Evolutionary conservation across 2,113 vertebrate species (phyloP), one percentile per base, ranked within the genome.

Genomic region (Nibea albiflora): DNA sequence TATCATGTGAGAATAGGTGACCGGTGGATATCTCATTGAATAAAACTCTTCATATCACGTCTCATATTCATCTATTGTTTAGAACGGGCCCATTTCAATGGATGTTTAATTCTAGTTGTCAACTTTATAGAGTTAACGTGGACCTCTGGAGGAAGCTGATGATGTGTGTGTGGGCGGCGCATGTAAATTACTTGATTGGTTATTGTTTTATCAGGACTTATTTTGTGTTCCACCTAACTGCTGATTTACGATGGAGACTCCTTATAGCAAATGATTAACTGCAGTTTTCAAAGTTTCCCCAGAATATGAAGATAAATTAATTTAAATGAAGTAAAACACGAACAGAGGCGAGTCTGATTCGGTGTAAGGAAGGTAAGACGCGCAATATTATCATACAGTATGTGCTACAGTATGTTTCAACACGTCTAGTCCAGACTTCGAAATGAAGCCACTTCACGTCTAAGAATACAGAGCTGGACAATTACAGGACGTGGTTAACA

Each of bases 101-200:
- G 47, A 28, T 44, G 49, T 68, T 87, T 80, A 67, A 47, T 70
- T 52, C 15, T 4, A 42, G 35, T 20, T 65, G 47, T 76, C 71
- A 78, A 54, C 49, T 78, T 67, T 63, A 56, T 67, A 3, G 78
- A 83, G 80, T 66, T 50, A 82, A 61, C 46, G 22, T 53, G 57
- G 53, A 60, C n/a, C 50, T 80, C 56, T 31, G 16, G 67, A 78
- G 71, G 78, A 80, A 62, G 70, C 60, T 62, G 76, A 63, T 62
- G 68, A 60, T 52, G 65, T 81, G 89, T 81, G 89, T 84, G 81
- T 76, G 76, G 84, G 84, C 54, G 50, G 68, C 46, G 66, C 56
- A 75, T 76, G 14, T 66, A 77, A 67, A 71, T 82, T 0, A 83
- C 75, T 78, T 78, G 86, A 93, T 94, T 93, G 86, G 72, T 87